Percentiles rank a stretch among this genome's conserved stretches.
Evolutionary conservation across 1,140 invertebrate species (phyloP).

Genomic region (Colletes latitarsis): DNA sequence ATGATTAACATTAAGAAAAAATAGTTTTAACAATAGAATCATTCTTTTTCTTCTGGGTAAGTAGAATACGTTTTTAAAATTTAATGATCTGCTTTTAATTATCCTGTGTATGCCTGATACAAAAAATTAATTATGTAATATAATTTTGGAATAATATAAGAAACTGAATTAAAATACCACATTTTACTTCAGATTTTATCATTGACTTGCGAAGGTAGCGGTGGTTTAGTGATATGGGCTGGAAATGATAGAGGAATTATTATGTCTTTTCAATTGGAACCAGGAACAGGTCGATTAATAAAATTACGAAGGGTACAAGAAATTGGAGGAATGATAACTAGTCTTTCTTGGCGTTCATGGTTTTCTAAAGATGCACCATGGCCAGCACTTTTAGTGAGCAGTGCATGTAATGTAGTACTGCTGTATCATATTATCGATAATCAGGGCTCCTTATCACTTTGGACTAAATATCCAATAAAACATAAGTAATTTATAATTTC

Average conservation of each 20-base stretch:
- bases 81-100: too few relatives aligned
- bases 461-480: conserved; percentile 82
- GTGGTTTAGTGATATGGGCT: conserved; percentile 87
- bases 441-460: conserved; percentile 72
- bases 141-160: not conserved
- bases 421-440: conserved; percentile 80
- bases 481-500: conserved; percentile 68
- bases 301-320: conserved; percentile 85
- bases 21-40: not conserved
- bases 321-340: conserved; percentile 86
- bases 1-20: not conserved
- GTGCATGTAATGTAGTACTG: conserved; percentile 88
- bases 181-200: conserved; percentile 79
- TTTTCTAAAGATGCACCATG: conserved; percentile 89
- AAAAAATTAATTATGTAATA: too few relatives aligned
- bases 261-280: conserved; percentile 81
- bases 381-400: conserved; percentile 90
- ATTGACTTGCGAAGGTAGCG: conserved; percentile 89
- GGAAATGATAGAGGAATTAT: conserved; percentile 89
- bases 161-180: too few relatives aligned
- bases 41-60: too few relatives aligned
- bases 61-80: too few relatives aligned
- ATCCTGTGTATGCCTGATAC: too few relatives aligned
- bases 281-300: conserved; percentile 86
- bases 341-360: conserved; percentile 91